Evolutionary conservation across 2,113 vertebrate species (phyloP).

Genomic region (Mesoclemmys tuberculata): DNA sequence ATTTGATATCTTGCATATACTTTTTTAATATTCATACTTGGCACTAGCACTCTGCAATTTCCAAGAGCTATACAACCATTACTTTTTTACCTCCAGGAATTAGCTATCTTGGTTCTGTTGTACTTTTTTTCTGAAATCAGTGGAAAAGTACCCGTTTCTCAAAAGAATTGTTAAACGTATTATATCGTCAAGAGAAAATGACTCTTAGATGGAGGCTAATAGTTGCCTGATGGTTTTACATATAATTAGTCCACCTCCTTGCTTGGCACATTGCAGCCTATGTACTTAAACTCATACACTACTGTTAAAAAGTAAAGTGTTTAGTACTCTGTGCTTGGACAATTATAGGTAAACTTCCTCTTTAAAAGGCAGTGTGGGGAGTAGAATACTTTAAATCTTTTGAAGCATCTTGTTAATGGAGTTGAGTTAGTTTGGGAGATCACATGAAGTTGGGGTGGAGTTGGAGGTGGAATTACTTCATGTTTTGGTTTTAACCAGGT

Average conservation of each 20-base stretch:
- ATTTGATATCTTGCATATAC: accelerated
- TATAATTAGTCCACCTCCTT: background rate
- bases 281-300: background rate
- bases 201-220: background rate
- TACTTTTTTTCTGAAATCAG: background rate
- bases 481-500: background rate
- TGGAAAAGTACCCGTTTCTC: background rate
- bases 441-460: background rate
- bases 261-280: background rate
- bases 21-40: background rate
- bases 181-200: background rate
- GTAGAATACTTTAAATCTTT: accelerated
- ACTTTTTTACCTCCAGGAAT: background rate
- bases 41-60: background rate
- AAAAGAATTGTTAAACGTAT: accelerated
- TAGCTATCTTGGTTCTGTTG: background rate
- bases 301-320: background rate
- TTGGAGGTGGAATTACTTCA: background rate
- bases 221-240: background rate
- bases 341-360: background rate
- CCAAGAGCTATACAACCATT: background rate
- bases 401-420: background rate
- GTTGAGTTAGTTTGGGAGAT: background rate
- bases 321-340: background rate
- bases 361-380: background rate